Evolutionary conservation across 2,888 invertebrate species (phyloP), one percentile per base, ranked within the genome.

Genomic region (Hirtodrosophila trivittata): DNA sequence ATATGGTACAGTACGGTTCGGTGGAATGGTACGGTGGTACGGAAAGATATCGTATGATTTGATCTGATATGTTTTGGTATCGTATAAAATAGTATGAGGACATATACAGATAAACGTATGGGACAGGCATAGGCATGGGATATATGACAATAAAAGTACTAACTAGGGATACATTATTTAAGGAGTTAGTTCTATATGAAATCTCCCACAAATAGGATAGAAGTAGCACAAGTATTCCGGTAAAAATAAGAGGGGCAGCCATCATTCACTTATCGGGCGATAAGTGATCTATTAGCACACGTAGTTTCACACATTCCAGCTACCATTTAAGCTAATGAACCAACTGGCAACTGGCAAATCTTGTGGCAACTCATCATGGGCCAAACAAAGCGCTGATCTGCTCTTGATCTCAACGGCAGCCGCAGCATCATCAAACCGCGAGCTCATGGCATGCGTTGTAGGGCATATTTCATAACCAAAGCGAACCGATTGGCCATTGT

Each of bases 291-390:
- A 77, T 77, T 77, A 77, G 64, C 70, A 77, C 54, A 72, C 54
- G 67, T 64, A 56, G 62, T 66, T 78, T 83, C 84, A 77, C 83
- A 77, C 77, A 77, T 77, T 75, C 66, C 69, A 51, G 55, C 66
- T 52, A 78, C 64, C 77, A 78, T 78, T 78, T 78, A 83, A 60
- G 77, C 81, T 80, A 78, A 83, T 78, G 84, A 83, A 83, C 66
- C 62, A 37, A 43, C 56, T 28, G 28, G 28, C 28, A 28, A 28
- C 42, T 52, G 57, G 47, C 63, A 43, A 67, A 46, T 62, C 71
- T 65, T 25, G 25, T 41, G 55, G 55, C 65, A 43, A 45, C 59
- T 56, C 59, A 55, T 70, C 25, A 13, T 52, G 26, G 28, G 26
- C 6, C 33, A 37, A 6, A 38, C 39, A 45, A 64, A 46, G 49